Conservation (phyloP, 2,797 vertebrate species). For the Danio choprae region DNA sequence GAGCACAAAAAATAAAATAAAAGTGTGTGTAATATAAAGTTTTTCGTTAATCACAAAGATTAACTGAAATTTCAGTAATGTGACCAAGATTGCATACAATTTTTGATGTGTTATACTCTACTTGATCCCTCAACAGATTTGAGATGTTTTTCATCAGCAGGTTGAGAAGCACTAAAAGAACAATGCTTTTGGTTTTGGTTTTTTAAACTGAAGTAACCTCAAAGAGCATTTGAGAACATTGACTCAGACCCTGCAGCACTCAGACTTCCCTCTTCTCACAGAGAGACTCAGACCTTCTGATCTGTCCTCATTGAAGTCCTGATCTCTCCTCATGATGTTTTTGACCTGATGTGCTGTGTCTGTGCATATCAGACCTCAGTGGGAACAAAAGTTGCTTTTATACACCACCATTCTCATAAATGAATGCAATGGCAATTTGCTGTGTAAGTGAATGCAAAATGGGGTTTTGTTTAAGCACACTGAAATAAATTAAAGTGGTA, state of each 20-base stretch:
- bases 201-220: not conserved
- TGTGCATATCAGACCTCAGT: not conserved
- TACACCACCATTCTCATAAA: not conserved
- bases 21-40: too few species aligned
- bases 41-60: too few species aligned
- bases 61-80: not conserved
- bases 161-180: not conserved
- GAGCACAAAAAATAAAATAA: too few species aligned
- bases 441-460: not conserved
- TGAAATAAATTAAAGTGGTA: not conserved
- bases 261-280: not conserved
- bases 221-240: not conserved
- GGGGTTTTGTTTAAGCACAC: not conserved
- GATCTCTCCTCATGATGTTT: slow-evolving; percentile 6
- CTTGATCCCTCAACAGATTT: too few species aligned
- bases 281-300: not conserved
- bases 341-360: slow-evolving; percentile 13
- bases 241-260: not conserved
- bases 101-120: too few species aligned
- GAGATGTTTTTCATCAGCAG: too few species aligned
- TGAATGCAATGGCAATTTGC: not conserved
- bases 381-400: slow-evolving; percentile 7
- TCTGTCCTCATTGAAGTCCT: not conserved
- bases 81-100: too few species aligned
- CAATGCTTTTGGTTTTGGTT: not conserved